Evolutionary conservation across 2,113 vertebrate species (phyloP), one percentile per base, ranked within the genome.

Genomic region (Bubalus kerabau): DNA sequence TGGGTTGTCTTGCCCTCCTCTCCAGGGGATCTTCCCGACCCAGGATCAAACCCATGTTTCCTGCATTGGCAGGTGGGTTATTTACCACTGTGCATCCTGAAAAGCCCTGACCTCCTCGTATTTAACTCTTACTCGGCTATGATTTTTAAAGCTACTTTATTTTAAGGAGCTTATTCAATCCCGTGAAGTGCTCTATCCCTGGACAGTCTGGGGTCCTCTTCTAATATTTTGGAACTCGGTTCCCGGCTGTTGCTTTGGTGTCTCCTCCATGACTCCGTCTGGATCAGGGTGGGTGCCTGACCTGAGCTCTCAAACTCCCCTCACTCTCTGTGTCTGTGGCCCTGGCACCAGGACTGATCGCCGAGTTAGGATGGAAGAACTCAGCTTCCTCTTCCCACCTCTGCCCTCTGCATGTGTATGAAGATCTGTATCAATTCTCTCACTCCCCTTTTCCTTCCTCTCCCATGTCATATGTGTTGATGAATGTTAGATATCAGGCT

Each of bases 251-350:
- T 36, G 43, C 10, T 3, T 60, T 17, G 71, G 12, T 40, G 43
- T 8, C 28, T n/a, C 26, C 3, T 30, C 43, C 8, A 0, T 14
- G 64, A n/a, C 9, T 54, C 54, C 28, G 7, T n/a, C 16, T 30
- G n/a, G 32, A 40, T 43, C 36, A 46, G 8, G 30, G 16, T 12
- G 36, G 28, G 6, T 40, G 59, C 26, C 50, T 17, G 21, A 12
- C 2, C 16, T 43, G 46, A 24, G 81, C 15, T 30, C 40, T 2
- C 23, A 8, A 1, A 10, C 13, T 21, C 57, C 57, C 5, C 3
- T 0, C 5, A 9, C 40, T 26, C 9, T 2, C 48, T 12, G 14
- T 28, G 2, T 56, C 8, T 24, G 21, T n/a, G 17, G 59, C 14
- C 32, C 56, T 8, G 28, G n/a, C 26, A 5, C 21, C 36, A 56